phyloP scores from a whole-genome alignment of 1,140 invertebrate species.

The Lasaia peninsularis region DNA sequence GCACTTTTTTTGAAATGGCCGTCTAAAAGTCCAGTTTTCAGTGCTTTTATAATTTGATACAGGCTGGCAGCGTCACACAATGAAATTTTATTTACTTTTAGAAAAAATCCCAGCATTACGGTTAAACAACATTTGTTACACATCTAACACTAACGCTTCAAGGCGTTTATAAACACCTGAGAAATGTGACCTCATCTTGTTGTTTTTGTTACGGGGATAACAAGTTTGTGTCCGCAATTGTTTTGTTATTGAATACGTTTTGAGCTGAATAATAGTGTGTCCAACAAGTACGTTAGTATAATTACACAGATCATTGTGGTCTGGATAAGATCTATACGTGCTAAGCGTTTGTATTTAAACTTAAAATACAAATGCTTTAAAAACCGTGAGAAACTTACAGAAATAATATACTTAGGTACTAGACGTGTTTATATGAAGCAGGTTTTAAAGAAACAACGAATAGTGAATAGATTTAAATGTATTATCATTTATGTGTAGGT shows the following conservation, averaged over 20 bases:
- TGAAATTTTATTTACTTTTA: too few species aligned
- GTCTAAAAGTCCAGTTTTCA: too few species aligned
- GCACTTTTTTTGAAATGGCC: too few species aligned
- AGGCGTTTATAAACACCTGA: not conserved
- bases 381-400: not conserved
- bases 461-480: too few species aligned
- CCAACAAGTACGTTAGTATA: not conserved
- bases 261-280: not conserved
- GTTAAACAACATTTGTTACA: too few species aligned
- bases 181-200: not conserved
- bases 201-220: constrained; percentile 7
- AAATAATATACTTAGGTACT: too few species aligned
- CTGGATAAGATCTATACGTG: not conserved
- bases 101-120: too few species aligned
- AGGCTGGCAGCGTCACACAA: too few species aligned
- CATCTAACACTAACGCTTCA: not conserved
- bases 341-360: not conserved
- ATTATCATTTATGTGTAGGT: too few species aligned
- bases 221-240: not conserved
- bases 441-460: too few species aligned
- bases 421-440: too few species aligned
- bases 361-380: not conserved
- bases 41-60: too few species aligned
- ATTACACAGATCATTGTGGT: not conserved
- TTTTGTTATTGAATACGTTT: not conserved